Evolutionary conservation across 2,888 invertebrate genomes (phyloP), one percentile per base, ranked within the genome.

Genomic region (Drosophila nigricruria): DNA sequence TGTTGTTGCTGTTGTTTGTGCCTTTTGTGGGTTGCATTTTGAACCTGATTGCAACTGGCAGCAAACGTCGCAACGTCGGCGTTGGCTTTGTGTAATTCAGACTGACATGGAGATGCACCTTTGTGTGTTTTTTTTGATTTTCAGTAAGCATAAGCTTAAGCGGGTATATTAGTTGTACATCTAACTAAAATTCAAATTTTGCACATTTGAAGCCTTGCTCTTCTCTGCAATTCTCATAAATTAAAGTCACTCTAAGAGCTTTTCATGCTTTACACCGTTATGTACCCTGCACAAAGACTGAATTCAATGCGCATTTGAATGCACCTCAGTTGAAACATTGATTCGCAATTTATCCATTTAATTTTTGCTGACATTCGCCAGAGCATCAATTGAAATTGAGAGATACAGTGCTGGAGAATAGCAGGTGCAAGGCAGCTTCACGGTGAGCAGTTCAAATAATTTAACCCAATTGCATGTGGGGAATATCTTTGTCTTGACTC

Each of bases 31-130:
- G 57, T 67, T 52, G 62, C 69, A 66, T 66, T 65, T 57, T 70
- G 59, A 66, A 76, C 61, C 81, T 70, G 76, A 78, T 81, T 83
- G 83, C 63, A 76, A 59, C 70, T 70, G 81, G 52, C 76, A 64
- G 67, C 63, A 58, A 30, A 30, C 18, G 47, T 49, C 30, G 47
- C 61, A 40, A 30, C 47, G 63, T 64, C 56, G 62, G 60, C 67
- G 72, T 56, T 43, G 52, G 71, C 75, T 68, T 77, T 67, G 71
- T 75, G 80, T 75, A 80, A 82, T 82, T 79, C 71, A 25, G 82
- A 65, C 75, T 82, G 80, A 69, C 82, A 77, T 70, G 38, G 59
- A 69, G 68, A 70, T 73, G 71, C 60, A 62, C 34, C 47, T 36
- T 49, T 47, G 34, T 56, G 5, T 12, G 18, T 25, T 18, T 20